Evolutionary conservation across 1,140 invertebrate genomes (phyloP), one percentile per base, ranked within the genome.

Genomic region (Neelides sp.): DNA sequence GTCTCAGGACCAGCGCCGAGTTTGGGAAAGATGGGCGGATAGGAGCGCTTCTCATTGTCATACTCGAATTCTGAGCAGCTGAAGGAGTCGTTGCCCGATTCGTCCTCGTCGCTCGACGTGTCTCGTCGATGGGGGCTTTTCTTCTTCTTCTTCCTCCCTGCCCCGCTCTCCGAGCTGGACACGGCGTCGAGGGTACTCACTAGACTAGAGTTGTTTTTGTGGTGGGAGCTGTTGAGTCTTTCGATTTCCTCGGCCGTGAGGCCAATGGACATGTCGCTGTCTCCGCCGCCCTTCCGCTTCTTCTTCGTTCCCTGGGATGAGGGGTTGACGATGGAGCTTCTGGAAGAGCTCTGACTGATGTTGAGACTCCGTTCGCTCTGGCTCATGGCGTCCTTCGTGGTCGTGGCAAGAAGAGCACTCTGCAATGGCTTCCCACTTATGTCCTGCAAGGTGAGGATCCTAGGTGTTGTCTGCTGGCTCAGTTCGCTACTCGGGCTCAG

Each of bases 11-110:
- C 73, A 55, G 78, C 76, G 28, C 52, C 48, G 28, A 49, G 73
- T 67, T 87, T 86, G 4, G 76, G 77, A 64, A 84, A 85, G 40
- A 78, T 74, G 57, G 77, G 73, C 53, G 75, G 69, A 4, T 60
- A 60, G 4, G 57, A 53, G 39, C 68, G 64, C 44, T 73, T 66
- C 58, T 88, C 87, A 63, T 89, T 85, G 62, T 96, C 91, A 65
- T 93, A 94, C 66, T 97, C 92, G 64, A 95, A 95, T 71, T 97
- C 91, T 1, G 91, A 96, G 68, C 91, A 96, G 0, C 91, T 96
- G 70, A 96, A 97, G 54, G 90, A 94, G 64, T 97, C 92, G 69
- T 95, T 93, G 3, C 87, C 88, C 65, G 86, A 91, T 65, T 94
- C 90, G 63, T 94, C 89, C 4, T 89, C 90, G 1, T 86, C 89